Base-by-base conservation (phyloP, 2,888 invertebrate genomes). In the Incurvaria masculella region DNA sequence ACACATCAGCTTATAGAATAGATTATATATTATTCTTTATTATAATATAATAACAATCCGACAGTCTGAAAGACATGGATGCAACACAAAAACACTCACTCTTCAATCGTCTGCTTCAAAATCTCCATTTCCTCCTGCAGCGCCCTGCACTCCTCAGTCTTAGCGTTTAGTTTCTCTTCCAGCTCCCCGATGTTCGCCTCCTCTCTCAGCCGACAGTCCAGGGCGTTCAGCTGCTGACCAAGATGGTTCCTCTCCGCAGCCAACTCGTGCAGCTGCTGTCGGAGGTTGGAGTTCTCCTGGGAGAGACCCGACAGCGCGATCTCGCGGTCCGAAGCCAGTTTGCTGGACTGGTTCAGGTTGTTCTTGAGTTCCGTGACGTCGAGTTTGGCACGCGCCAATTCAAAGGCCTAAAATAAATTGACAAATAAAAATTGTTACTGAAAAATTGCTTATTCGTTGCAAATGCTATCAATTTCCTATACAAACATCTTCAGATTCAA, bases 291-390 rank as follows among this genome's bases (percentile, higher is more conserved):
- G 45, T 49, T 58, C 49, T 58, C 60, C 46, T 53, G 63, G 57
- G 41, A 58, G 57, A 56, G 64, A 55, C 72, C 62, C 20, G 61
- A 58, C 52, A 67, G 59, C 47, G 69, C 62, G 14, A 61, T 50
- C 47, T 68, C 67, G 46, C 59, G 57, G 56, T 72, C 59, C 44
- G 68, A 46, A 62, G 59, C 53, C 62, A 68, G 62, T 52, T 76
- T 80, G 18, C 66, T 71, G 42, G 82, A 80, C 16, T 82, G 81
- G 39, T 81, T 79, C 8, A 84, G 57, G 52, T 72, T 66, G 53
- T 63, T 69, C 50, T 61, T 65, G 16, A 75, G 60, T 48, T 80
- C 79, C 1, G 72, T 72, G 49, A 74, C 66, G 56, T 83, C 81
- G 5, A 83, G 54, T 33, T 69, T 68, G 1, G 74, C 68, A 60